Base-by-base conservation (phyloP, 2,113 vertebrate genomes). In the Boulengeromyrus knoepffleri region DNA sequence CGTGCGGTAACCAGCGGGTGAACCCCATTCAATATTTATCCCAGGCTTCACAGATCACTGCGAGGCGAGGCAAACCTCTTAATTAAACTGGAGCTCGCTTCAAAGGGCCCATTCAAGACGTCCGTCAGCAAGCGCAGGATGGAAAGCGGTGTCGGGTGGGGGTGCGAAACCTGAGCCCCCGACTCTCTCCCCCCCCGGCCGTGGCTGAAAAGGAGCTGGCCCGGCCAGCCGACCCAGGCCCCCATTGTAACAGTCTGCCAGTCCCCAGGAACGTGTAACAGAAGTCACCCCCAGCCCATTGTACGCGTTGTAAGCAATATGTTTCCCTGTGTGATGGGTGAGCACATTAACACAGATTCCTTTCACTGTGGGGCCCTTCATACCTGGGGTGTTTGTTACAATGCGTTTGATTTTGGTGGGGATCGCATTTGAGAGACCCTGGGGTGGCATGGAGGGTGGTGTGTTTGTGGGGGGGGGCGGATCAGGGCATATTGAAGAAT, bases 11-110 rank as follows among this genome's bases (percentile, higher is more conserved):
- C 98, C 98, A 99, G 97, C 96, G 95, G 97, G 97, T 99, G 98
- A 99, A 99, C 98, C 96, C 97, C 46, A 98, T 99, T 98, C 98
- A 99, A 99, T 99, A 99, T 99, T 99, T 99, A 99, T 99, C 98
- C 97, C 97, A 93, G 98, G 97, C 98, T 98, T 99, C 97, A 99
- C 97, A 99, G 98, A 99, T 99, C 98, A 98, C 97, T 97, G 97
- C 97, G 96, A 98, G 96, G 97, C 96, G 96, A 97, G 97, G 97
- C 97, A 97, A 99, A 98, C 97, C 96, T 97, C 98, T 99, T 99
- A 99, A 99, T 99, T 99, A 99, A 99, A 98, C 97, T 99, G 97
- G 97, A 99, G 97, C 97, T 96, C 92, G 96, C 98, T 99, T 99
- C 98, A 99, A 99, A 99, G 97, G 96, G 95, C 96, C 98, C 97